phyloP scores from a whole-genome alignment of 1,140 invertebrate species.

The Asobara japonica region DNA sequence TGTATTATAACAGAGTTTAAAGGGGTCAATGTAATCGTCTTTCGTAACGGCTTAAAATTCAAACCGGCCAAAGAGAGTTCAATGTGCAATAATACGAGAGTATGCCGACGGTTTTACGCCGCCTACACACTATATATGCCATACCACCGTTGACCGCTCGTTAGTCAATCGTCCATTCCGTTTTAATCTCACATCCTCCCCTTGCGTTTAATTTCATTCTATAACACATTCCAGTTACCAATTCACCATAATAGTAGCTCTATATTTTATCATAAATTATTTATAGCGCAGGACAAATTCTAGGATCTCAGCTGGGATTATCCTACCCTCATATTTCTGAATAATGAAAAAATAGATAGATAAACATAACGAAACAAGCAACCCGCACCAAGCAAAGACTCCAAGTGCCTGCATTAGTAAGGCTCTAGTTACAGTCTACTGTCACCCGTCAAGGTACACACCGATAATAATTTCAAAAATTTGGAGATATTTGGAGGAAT shows the following conservation, averaged over 20 bases:
- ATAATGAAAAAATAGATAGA: too few relatives aligned
- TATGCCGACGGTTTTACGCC: slow-evolving; percentile 29
- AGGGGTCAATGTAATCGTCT: slow-evolving; percentile 56
- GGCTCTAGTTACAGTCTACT: too few relatives aligned
- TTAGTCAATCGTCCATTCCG: slow-evolving; percentile 37
- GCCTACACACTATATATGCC: slow-evolving; percentile 3
- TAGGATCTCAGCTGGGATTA: too few relatives aligned
- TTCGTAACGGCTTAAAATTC: slow-evolving; percentile 44
- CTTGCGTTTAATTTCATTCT: slow-evolving; percentile 17
- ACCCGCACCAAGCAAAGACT: too few relatives aligned
- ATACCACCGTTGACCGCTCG: slow-evolving; percentile 25
- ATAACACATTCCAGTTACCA: slow-evolving; percentile 7
- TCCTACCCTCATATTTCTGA: too few relatives aligned
- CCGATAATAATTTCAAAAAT: too few relatives aligned
- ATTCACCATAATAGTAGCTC: background rate
- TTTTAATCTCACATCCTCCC: slow-evolving; percentile 32
- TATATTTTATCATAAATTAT: background rate
- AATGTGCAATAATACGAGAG: slow-evolving; percentile 3
- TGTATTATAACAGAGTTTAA: slow-evolving; percentile 39
- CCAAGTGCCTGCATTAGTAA: too few relatives aligned
- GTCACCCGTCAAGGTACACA: too few relatives aligned
- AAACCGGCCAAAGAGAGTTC: slow-evolving; percentile 20
- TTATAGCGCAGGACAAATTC: background rate
- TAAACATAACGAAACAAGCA: too few relatives aligned
- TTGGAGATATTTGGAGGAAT: too few relatives aligned